Base-by-base conservation (phyloP, 2,113 vertebrate species). In the Dromaius novaehollandiae region DNA sequence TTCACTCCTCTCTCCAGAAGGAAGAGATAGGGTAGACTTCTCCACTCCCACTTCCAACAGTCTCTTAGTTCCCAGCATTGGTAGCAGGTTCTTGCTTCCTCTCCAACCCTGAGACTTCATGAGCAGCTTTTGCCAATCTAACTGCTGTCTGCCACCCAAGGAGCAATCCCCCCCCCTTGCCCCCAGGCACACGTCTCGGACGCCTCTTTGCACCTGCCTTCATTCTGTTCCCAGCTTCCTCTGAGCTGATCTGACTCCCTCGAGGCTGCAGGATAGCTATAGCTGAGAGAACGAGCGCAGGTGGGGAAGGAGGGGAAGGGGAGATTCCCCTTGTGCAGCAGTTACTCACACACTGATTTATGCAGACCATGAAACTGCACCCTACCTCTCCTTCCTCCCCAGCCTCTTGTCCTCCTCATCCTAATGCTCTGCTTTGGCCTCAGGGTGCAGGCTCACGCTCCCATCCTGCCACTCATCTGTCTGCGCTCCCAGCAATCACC, bases 351-450 rank as follows among this genome's bases (percentile, higher is more conserved):
- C 19, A 21, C 25, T 28, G 48, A 76, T 51, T 60, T 38, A 69
- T 66, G 63, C 25, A n/a, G 76, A 56, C 30, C 28, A 20, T 2
- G 8, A n/a, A 86, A 50, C 44, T 0, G 0, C 58, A 65, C 21
- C 53, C 64, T 1, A 10, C 18, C 38, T 61, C 58, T 68, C 87
- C 79, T 73, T 88, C 79, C 75, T 73, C 90, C 36, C 36, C 21
- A 73, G 65, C 30, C n/a, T 77, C 73, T 73, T 69, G 42, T 93
- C 50, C 26, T 83, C 73, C 5, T 94, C 82, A 76, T 7, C 51
- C 53, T 13, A 1, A 82, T 48, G 32, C 46, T 61, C 53, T 86
- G 14, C 7, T 65, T 30, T 61, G 75, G 38, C 63, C 68, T 53
- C 42, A 13, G 60, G 50, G 14, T 69, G 40, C 64, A 69, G 44